Percentiles rank a stretch among this genome's conserved stretches.
These are phyloP conservation scores for Pseudococcus jackbeardsleyi DNA, from an alignment of 2,888 invertebrate genomes.

Conservation along the genomic window DNA sequence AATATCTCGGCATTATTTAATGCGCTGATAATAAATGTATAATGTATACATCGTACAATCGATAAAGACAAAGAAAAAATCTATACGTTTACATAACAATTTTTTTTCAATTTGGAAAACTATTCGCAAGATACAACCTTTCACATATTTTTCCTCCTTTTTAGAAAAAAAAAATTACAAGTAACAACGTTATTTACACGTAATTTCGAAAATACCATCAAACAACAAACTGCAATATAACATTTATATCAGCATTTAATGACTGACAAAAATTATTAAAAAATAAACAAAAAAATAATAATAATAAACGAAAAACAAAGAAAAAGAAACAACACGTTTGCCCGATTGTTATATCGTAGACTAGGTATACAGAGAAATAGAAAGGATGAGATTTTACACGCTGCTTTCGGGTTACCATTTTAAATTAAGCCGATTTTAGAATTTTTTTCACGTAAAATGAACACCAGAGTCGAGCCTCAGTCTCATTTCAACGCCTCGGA, in stretches of 20 bases:
- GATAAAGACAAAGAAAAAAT: constrained; percentile 36
- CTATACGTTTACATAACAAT: constrained; percentile 46
- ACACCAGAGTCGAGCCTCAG: not conserved
- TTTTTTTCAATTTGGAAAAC: constrained; percentile 40
- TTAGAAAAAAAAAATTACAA: constrained; percentile 28
- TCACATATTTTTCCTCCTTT: constrained; percentile 21
- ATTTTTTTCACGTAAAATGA: not conserved
- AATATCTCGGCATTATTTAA: constrained; percentile 34
- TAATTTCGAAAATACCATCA: constrained; percentile 45
- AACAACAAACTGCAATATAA: constrained; percentile 45
- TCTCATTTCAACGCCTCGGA: not conserved
- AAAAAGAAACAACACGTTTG: constrained; percentile 45
- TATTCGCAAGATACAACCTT: constrained; percentile 51
- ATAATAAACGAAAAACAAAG: constrained; percentile 48
- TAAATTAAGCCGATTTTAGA: not conserved
- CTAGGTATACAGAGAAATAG: constrained; percentile 41
- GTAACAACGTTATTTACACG: constrained; percentile 41
- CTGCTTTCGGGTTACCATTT: not conserved
- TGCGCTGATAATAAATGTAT: constrained; percentile 38
- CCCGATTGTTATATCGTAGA: constrained; percentile 54
- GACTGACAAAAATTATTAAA: constrained; percentile 51
- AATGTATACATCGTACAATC: constrained; percentile 44
- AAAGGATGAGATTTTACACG: constrained; percentile 16
- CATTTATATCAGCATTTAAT: constrained; percentile 54
- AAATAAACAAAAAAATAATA: constrained; percentile 52